Base-by-base conservation (phyloP, 2,797 vertebrate species). In the Coluber constrictor region DNA sequence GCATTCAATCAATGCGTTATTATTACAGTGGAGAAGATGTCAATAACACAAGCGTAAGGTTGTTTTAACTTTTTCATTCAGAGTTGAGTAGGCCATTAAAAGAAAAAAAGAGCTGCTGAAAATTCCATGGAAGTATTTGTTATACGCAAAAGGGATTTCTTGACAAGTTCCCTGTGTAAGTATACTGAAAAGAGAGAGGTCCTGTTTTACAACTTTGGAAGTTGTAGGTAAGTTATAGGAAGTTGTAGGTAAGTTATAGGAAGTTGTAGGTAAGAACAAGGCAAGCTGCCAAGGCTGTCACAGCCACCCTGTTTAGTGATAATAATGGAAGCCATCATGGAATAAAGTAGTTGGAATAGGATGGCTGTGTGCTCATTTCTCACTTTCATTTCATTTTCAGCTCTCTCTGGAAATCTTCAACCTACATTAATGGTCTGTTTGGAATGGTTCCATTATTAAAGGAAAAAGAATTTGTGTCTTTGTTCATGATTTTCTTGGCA, bases 391-490 rank as follows among this genome's bases (percentile, higher is more conserved):
- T 86, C 51, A 51, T n/a, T 61, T 55, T 63, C 27, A 83, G 87
- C 25, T 25, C 15, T 93, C 56, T 7, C 2, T 74, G 56, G 60
- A 70, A 16, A 74, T 89, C 51, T 4, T 86, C 51, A 54, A 8
- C 25, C 12, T 12, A 27, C 47, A 54, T 6, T 54, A 86, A 13
- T 86, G 43, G 25, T 51, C 11, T 47, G 54, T 13, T 90, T 86
- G 92, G 92, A 95, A 74, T 92, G n/a, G 29, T 63, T 94, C 79
- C 37, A 70, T 89, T 93, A 89, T 93, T 32, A 32, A 37, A 54
- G 70, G 3, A 5, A 59, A n/a, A 89, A 29, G 2, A 4, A 11
- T 79, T 51, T 4, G 27, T 23, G 32, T 18, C 70, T 37, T 20
- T 74, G 70, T 59, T 59, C 6, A 9, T 57, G 32, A 5, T 4